Evolutionary conservation across 2,797 vertebrate genomes (phyloP).

Genomic region (Crocidura indochinensis): DNA sequence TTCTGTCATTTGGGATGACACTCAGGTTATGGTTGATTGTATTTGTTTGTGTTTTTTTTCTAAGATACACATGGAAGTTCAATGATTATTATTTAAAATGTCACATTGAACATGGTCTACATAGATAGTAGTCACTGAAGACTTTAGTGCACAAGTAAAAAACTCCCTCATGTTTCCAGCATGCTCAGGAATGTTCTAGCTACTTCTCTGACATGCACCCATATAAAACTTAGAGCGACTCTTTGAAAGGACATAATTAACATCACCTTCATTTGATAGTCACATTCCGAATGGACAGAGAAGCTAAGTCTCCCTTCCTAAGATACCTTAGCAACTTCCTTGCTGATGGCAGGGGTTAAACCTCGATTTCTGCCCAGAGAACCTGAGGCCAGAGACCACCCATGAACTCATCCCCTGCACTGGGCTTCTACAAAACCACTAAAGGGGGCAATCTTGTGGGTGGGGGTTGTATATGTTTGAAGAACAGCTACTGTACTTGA

Average conservation of each 20-base stretch:
- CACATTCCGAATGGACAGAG: neutral
- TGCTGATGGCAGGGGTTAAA: neutral
- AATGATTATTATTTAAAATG: no score
- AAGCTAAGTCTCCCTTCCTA: slow-evolving; percentile 21
- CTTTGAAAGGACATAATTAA: neutral
- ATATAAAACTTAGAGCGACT: neutral
- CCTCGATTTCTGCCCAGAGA: neutral
- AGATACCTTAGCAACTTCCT: neutral
- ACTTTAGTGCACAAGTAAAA: neutral
- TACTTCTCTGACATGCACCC: neutral
- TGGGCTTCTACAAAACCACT: neutral
- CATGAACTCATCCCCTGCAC: neutral
- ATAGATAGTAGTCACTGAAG: no score
- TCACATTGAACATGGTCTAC: no score
- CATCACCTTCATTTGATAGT: neutral
- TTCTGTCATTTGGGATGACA: neutral
- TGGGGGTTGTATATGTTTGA: no score
- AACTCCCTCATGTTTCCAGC: neutral
- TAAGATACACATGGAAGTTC: no score
- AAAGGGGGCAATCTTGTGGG: neutral
- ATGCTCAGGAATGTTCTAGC: neutral
- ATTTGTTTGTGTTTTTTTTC: no score
- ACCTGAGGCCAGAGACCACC: neutral
- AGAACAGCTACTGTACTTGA: neutral
- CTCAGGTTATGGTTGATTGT: no score